A percentile compares a stretch with the other conserved stretches of the same genome.
These are phyloP conservation scores for Albula goreensis DNA, from an alignment of 2,113 vertebrate species.

Conservation along the genomic window DNA sequence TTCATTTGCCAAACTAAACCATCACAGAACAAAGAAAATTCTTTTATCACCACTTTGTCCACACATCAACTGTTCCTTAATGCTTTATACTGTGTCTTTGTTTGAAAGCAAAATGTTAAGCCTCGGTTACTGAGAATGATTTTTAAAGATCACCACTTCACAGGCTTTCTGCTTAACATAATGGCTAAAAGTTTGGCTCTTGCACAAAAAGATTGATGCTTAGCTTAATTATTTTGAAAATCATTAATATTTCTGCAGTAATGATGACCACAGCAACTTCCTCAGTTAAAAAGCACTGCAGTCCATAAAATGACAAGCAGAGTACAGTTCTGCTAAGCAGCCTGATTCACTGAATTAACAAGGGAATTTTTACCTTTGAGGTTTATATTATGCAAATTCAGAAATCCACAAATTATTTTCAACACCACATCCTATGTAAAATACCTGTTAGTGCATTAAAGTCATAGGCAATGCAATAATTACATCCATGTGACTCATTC, in stretches of 20 bases:
- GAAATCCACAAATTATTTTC: neutral
- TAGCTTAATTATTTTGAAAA: neutral
- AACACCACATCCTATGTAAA: neutral
- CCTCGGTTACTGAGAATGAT: neutral
- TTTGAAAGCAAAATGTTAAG: neutral
- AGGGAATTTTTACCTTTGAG: neutral
- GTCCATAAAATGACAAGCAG: neutral
- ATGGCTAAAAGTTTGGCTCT: neutral
- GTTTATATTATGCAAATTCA: neutral
- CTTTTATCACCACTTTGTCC: slow-evolving; percentile 6
- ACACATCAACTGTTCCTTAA: neutral
- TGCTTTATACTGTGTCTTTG: neutral
- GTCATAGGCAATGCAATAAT: slow-evolving; percentile 5
- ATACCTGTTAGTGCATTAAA: slow-evolving; percentile 2
- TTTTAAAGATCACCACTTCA: neutral
- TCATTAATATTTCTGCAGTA: neutral
- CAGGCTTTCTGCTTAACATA: neutral
- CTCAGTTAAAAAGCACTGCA: neutral
- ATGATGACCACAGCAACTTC: neutral
- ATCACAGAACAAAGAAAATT: neutral
- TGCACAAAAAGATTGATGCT: neutral
- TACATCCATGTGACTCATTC: neutral
- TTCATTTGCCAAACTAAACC: neutral
- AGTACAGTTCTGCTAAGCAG: neutral
- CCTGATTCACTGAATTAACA: neutral